Evolutionary conservation across 1,140 invertebrate genomes (phyloP).

Genomic region (Drosophila prosaltans): DNA sequence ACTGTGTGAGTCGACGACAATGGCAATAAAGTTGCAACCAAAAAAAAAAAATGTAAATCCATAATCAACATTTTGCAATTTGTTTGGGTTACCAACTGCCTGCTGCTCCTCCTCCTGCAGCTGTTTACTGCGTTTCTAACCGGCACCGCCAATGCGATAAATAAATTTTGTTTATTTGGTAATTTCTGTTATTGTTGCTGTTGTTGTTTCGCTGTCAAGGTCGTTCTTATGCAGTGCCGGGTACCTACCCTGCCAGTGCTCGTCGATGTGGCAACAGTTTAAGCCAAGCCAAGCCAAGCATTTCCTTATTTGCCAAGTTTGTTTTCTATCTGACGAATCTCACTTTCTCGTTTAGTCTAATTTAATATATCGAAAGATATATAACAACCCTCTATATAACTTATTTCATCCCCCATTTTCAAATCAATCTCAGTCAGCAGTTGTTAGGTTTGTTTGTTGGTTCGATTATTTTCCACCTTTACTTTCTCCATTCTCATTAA

Average conservation of each 20-base stretch:
- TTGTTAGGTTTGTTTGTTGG: slow-evolving; percentile 45
- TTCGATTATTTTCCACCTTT: slow-evolving; percentile 53
- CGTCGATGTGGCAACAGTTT: slow-evolving; percentile 41
- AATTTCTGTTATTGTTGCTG: slow-evolving; percentile 43
- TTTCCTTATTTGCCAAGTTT: slow-evolving; percentile 33
- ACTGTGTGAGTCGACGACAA: slow-evolving; percentile 1
- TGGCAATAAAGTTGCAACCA: slow-evolving; percentile 54
- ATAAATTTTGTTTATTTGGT: slow-evolving; percentile 8
- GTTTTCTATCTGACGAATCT: slow-evolving; percentile 10
- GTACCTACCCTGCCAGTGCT: slow-evolving; percentile 16
- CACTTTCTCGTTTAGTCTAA: slow-evolving; percentile 3
- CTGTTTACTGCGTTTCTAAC: neutral
- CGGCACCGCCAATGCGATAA: slow-evolving; percentile 8
- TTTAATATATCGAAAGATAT: neutral
- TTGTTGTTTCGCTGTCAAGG: slow-evolving; percentile 71
- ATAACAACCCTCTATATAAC: neutral
- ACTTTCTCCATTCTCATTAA: slow-evolving; percentile 49
- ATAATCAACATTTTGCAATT: slow-evolving; percentile 64
- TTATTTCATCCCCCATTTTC: neutral
- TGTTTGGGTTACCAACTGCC: slow-evolving; percentile 24
- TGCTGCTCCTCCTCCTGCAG: neutral
- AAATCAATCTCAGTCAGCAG: neutral
- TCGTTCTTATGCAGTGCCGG: slow-evolving; percentile 55
- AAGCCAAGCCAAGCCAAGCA: slow-evolving; percentile 24
- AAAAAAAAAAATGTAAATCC: slow-evolving; percentile 61